These are phyloP conservation scores for Cyprinodon brontotheroides DNA, from an alignment of 2,113 vertebrate genomes.

Conservation along the genomic window DNA sequence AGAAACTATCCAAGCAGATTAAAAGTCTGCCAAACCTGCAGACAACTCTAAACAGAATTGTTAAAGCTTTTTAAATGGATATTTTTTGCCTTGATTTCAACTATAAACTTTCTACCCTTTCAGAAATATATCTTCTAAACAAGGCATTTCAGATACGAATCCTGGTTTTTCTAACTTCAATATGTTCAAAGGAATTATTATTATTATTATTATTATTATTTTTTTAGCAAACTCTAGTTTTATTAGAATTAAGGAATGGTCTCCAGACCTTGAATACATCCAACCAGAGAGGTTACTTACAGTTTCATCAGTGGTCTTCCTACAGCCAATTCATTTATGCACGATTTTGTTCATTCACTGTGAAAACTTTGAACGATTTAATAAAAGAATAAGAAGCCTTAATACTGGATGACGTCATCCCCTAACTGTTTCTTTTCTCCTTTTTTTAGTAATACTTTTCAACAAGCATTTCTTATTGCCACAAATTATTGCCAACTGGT, in stretches of 20 bases:
- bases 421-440: neutral
- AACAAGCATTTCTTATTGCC: neutral
- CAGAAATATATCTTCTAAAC: neutral
- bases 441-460: neutral
- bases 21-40: neutral
- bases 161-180: too few species aligned
- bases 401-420: neutral
- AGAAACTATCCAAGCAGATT: slow-evolving; percentile 24
- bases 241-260: neutral
- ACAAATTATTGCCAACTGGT: neutral
- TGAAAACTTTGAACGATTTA: too few species aligned
- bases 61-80: neutral
- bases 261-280: neutral
- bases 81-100: neutral
- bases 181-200: too few species aligned
- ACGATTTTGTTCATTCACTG: too few species aligned
- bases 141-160: neutral
- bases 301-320: too few species aligned
- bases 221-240: neutral
- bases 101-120: neutral
- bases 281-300: too few species aligned
- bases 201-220: too few species aligned
- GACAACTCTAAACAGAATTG: neutral
- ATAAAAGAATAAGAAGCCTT: too few species aligned
- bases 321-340: too few species aligned